Conservation (phyloP, 2,797 vertebrate genomes). For the Neomorphus geoffroyi region DNA sequence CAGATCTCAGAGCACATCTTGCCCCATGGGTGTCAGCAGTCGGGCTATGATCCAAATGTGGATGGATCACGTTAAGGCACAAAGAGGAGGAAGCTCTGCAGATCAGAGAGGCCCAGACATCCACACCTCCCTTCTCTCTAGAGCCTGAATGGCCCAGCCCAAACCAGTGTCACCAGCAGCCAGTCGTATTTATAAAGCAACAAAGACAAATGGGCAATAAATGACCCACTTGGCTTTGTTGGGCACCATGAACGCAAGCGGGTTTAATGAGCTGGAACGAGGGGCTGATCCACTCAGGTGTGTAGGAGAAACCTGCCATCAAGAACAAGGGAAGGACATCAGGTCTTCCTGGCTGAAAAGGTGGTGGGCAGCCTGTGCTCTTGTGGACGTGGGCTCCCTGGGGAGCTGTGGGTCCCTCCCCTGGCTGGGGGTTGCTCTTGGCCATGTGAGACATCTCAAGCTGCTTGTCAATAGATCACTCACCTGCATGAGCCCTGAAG, state of each 20-base stretch:
- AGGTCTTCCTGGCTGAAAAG: neutral
- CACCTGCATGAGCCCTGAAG: neutral
- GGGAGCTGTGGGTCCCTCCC: neutral
- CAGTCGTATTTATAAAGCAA: slow-evolving; percentile 27
- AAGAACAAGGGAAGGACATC: slow-evolving; percentile 18
- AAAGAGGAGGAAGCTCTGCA: neutral
- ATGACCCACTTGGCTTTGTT: accelerated
- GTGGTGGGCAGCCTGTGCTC: accelerated
- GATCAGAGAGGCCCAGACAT: neutral
- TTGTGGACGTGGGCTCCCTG: neutral
- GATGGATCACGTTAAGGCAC: accelerated
- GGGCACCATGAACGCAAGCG: neutral
- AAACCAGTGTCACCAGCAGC: neutral
- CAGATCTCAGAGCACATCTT: accelerated
- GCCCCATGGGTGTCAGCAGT: accelerated
- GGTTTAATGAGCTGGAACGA: neutral
- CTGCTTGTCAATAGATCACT: neutral
- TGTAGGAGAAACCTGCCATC: neutral
- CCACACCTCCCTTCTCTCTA: neutral
- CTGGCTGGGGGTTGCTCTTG: neutral
- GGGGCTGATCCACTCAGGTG: neutral
- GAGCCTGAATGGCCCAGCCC: neutral
- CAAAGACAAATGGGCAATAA: neutral
- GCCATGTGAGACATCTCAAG: accelerated
- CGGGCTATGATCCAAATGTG: neutral